Evolutionary conservation across 2,797 vertebrate genomes (phyloP), one percentile per base, ranked within the genome.

Genomic region (Microchirus variegatus): DNA sequence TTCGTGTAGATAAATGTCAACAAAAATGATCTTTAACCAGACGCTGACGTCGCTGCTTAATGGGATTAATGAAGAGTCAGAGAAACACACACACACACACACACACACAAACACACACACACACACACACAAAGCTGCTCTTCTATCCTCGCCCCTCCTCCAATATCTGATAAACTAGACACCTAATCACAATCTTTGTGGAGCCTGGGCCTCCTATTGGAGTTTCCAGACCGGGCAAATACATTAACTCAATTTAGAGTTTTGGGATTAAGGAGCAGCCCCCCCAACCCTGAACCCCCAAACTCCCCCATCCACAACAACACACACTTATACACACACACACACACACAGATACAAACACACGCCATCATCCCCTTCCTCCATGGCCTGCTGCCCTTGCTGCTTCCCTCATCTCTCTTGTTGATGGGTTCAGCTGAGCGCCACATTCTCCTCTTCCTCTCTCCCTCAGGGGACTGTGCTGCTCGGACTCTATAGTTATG

Each of bases 401-500:
- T 72, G 53, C 50, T 51, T 58, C 65, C 65, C 61, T 81, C 78
- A 18, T 77, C 70, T 70, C 64, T 81, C 62, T 77, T 81, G 83
- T 82, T 87, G 77, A 80, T 82, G 73, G 80, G 77, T 89, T 88
- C 87, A 90, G 84, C 86, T 89, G 85, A 89, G 63, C 15, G 31
- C 55, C 47, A 59, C 67, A 45, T 80, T 79, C 78, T 80, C 71
- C 59, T 65, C 70, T 60, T 68, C 72, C 48, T 47, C 61, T 37
- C 53, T 62, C 59, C 73, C 73, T 37, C 50, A 10, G 60, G 89
- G 88, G 81, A 78, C 70, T 17, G 5, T 54, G 69, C 52, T 73
- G 76, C 78, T 84, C 60, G 82, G 90, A 84, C 89, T 92, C 91
- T 89, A 90, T 90, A 90, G 91, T 91, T 90, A 90, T 93, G 90